A percentile compares a stretch with the other conserved stretches of the same genome.
Evolutionary conservation across 2,113 vertebrate genomes (phyloP).

Genomic region (Gymnobelideus leadbeateri): DNA sequence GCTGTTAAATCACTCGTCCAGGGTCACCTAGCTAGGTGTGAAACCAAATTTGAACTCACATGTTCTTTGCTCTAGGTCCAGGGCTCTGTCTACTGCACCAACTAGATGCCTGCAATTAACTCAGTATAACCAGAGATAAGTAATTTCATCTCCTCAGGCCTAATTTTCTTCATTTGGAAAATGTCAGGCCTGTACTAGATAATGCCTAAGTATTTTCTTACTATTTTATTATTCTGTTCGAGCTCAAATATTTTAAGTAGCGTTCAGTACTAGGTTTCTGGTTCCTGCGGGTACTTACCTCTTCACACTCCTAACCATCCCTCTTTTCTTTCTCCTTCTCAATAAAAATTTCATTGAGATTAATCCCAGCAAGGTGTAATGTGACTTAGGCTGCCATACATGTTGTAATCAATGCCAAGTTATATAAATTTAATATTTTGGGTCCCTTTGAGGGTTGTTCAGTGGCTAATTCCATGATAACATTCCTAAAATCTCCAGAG

Average conservation of each 20-base stretch:
- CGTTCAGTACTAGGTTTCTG: neutral
- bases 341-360: too few species aligned
- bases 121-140: neutral
- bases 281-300: neutral
- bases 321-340: neutral
- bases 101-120: neutral
- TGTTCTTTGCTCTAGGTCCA: neutral
- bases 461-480: constrained; percentile 12
- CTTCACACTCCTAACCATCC: neutral
- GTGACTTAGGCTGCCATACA: too few species aligned
- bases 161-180: neutral
- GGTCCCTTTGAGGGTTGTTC: neutral
- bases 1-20: neutral
- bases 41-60: too few species aligned
- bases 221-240: neutral
- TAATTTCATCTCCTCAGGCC: neutral
- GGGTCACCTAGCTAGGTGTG: neutral
- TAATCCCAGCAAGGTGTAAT: too few species aligned
- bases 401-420: neutral
- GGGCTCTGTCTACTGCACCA: neutral
- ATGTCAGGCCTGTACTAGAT: neutral
- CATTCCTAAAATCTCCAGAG: neutral
- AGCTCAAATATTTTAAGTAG: neutral
- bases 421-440: constrained; percentile 15
- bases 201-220: neutral